Base-by-base conservation (phyloP, 2,113 vertebrate species). In the Irena cyanogastra region DNA sequence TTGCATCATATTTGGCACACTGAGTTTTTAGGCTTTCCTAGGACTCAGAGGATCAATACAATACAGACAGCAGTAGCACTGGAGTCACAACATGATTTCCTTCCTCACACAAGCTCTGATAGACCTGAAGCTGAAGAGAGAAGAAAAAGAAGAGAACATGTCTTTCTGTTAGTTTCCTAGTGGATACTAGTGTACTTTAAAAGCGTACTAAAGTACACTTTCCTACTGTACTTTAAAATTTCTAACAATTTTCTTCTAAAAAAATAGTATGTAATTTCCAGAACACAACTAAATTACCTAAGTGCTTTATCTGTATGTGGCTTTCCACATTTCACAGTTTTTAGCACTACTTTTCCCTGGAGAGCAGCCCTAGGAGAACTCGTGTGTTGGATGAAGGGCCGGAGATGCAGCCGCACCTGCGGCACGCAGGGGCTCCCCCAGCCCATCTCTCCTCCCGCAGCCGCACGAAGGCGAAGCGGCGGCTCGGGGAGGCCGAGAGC, bases 381-480 rank as follows among this genome's bases (percentile, higher is more conserved):
- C 9, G 28, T 3, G 4, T 9, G 4, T 0, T 6, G 56, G 64
- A 21, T 39, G 56, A 35, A 30, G 77, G 59, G 65, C 81, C 7
- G 60, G 60, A 27, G 83, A 2, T 70, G n/a, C 63, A 21, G 50
- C 45, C 8, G 65, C 50, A 3, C 0, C 74, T 37, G 68, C 8
- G 42, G 4, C 13, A 2, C 0, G 16, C 83, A 16, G 92, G 83
- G 7, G 33, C 53, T 74, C 3, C 49, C 8, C 6, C 18, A 24
- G 71, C 49, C 21, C 54, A 0, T 2, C 35, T 3, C 21, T 11
- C 18, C 21, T 37, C 24, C 23, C 24, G 28, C 4, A 15, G 78
- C 64, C 4, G 1, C 2, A 0, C 1, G 0, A 4, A 30, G 79
- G 70, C 7, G 2, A 3, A 45, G 85, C 64, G 10, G 87, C 41